Evolutionary conservation across 2,797 vertebrate genomes (phyloP).

Genomic region (Okamejei kenojei): DNA sequence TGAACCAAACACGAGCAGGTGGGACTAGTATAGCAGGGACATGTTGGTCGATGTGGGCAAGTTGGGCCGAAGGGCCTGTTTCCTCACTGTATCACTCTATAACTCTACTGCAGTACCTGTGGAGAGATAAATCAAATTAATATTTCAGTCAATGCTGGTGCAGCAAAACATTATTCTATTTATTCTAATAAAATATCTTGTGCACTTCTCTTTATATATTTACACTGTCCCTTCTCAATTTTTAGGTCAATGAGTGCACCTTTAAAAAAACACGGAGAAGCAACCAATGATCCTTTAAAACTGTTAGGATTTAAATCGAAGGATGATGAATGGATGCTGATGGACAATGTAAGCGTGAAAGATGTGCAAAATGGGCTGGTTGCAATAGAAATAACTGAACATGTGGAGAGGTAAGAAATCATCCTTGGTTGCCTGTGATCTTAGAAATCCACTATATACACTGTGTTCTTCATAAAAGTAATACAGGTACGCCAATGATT

Average conservation of each 20-base stretch:
- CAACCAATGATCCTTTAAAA: conserved; percentile 56
- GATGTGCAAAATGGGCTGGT: conserved; percentile 67
- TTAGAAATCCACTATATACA: conserved; percentile 41
- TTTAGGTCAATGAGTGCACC: conserved; percentile 56
- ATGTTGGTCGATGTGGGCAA: no score
- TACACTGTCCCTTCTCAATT: background rate
- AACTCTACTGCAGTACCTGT: no score
- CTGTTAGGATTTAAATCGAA: conserved; percentile 60
- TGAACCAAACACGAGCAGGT: no score
- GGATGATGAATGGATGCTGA: conserved; percentile 65
- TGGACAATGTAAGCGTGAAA: conserved; percentile 61
- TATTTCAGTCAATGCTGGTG: no score
- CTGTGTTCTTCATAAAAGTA: no score
- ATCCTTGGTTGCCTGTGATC: conserved; percentile 41
- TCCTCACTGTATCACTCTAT: no score
- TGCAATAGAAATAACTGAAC: conserved; percentile 70
- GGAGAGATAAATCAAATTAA: no score
- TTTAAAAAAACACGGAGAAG: conserved; percentile 55
- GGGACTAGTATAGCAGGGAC: no score
- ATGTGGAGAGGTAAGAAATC: conserved; percentile 65
- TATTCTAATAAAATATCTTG: background rate
- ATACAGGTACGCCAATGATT: no score
- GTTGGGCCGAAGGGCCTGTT: no score
- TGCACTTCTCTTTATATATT: background rate
- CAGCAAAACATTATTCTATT: no score